Base-by-base conservation (phyloP, 2,888 invertebrate genomes). In the Meiosimyza platycephala region DNA sequence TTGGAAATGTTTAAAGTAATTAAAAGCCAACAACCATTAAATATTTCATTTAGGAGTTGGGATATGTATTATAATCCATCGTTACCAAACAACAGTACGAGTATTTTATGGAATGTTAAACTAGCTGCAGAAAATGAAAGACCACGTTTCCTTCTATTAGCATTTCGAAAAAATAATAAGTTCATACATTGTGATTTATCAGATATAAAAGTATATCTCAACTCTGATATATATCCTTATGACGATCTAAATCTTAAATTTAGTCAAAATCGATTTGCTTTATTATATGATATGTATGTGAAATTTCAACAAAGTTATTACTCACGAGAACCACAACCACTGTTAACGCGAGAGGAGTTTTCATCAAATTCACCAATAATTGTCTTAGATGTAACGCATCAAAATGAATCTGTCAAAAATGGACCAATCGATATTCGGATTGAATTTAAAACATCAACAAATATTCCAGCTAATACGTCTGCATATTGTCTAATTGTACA, bases 161-260 rank as follows among this genome's bases (percentile, higher is more conserved):
- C 11, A 40, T 33, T 62, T 62, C 18, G 13, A 48, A 51, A 28
- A 1, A 11, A 47, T 11, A 60, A 60, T n/a, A 60, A 18, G 9
- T 60, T 60, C 15, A 60, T 9, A 16, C 60, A 60, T 60, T 60
- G 60, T 60, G 28, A 60, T 60, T 60, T 60, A 60, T 28, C 28
- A 9, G 60, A 60, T 60, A 33, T 60, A 60, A 60, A 60, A 60
- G 60, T 60, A 60, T 18, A 60, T 28, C 60, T 60, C 18, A 64
- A 64, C 16, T 74, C 72, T 40, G 66, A 68, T 15, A 54, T 71
- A 51, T 75, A 77, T 72, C 77, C 74, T 7, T 77, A 75, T 55
- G 73, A 76, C 60, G 75, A 77, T 74, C 70, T 76, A 2, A 75
- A 74, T 67, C 67, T 75, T 2, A 72, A 63, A 57, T 74, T 77